Percentiles rank a stretch among this genome's conserved stretches.
These are phyloP conservation scores for Tokudaia muenninki DNA, from an alignment of 2,797 vertebrate species.

Conservation along the genomic window DNA sequence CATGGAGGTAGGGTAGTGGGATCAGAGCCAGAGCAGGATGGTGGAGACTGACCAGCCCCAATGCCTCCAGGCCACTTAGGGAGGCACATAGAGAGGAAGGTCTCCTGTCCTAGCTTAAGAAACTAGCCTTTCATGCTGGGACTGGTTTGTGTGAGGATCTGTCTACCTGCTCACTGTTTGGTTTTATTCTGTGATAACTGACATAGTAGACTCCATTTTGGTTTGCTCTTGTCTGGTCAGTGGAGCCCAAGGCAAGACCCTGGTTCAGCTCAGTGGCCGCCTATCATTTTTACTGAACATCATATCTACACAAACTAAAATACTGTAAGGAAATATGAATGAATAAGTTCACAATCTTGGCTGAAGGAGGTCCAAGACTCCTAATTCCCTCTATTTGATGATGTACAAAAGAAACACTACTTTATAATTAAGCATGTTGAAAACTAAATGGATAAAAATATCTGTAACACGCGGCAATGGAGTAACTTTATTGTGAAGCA, in stretches of 20 bases:
- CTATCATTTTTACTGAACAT: not conserved
- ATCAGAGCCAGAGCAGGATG: no score
- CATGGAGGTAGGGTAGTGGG: not conserved
- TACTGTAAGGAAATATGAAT: not conserved
- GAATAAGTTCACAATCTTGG: not conserved
- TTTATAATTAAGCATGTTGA: not conserved
- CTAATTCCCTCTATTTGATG: not conserved
- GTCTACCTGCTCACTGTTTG: no score
- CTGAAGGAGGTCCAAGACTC: not conserved
- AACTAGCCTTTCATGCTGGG: not conserved
- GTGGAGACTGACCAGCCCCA: not conserved
- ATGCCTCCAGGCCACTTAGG: no score
- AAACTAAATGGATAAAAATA: conserved; percentile 30
- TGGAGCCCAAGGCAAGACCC: not conserved
- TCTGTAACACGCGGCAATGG: not conserved
- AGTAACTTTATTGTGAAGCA: conserved; percentile 10
- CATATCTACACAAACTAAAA: conserved; percentile 20
- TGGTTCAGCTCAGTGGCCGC: not conserved
- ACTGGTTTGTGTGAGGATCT: not conserved
- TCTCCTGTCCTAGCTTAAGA: no score
- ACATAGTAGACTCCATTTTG: not conserved
- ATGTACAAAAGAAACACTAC: not conserved
- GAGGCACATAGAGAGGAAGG: not conserved
- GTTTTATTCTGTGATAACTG: not conserved
- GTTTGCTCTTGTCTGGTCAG: not conserved